Conservation (phyloP, 2,888 invertebrate species). For the Sacculina carcini region DNA sequence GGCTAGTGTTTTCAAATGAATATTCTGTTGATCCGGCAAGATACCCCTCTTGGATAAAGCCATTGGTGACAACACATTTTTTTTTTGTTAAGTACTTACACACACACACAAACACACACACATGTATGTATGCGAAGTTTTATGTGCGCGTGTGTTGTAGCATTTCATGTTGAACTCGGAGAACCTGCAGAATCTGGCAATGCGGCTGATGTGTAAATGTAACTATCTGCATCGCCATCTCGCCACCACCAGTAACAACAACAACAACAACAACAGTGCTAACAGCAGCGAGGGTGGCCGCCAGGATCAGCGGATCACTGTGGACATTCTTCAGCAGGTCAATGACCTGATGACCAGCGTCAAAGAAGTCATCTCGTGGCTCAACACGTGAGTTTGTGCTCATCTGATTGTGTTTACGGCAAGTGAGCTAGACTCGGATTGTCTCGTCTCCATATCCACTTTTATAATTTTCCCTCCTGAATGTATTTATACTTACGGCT, state of each 20-base stretch:
- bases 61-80: too few species aligned
- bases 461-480: background rate
- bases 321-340: constrained; percentile 56
- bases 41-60: too few species aligned
- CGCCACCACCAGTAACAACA: background rate
- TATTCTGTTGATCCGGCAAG: too few species aligned
- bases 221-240: constrained; percentile 41
- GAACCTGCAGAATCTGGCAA: constrained; percentile 64
- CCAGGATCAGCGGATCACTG: constrained; percentile 26
- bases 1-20: too few species aligned
- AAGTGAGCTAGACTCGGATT: too few species aligned
- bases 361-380: constrained; percentile 68
- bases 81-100: too few species aligned
- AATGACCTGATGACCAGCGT: constrained; percentile 56
- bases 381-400: constrained; percentile 37
- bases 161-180: constrained; percentile 74
- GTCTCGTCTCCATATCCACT: too few species aligned
- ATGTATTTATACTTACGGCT: background rate
- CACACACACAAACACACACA: too few species aligned
- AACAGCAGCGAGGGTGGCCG: constrained; percentile 6
- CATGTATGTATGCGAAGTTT: too few species aligned
- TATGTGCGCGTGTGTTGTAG: too few species aligned
- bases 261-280: constrained; percentile 1
- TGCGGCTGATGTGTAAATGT: constrained; percentile 58
- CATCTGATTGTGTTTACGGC: background rate